Conservation (phyloP, 1,140 invertebrate species). For the Lepidurus packardi region DNA sequence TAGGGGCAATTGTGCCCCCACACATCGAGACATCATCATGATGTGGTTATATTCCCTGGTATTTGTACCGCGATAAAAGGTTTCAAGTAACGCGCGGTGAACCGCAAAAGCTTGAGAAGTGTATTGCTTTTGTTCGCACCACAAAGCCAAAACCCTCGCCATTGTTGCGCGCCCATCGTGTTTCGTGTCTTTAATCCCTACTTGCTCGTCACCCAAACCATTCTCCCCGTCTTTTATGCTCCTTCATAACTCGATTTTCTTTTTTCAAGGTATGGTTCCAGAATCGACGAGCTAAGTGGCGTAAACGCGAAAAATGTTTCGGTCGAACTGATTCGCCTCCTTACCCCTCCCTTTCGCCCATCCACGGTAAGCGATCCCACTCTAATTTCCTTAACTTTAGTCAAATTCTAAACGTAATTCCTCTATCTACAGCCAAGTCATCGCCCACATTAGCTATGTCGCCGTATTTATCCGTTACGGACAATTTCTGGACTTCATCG, state of each 20-base stretch:
- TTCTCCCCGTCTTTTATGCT: background rate
- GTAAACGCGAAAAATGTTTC: conserved; percentile 27
- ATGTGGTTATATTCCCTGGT: background rate
- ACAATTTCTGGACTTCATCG: background rate
- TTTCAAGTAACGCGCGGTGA: conserved; percentile 8
- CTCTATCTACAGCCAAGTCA: background rate
- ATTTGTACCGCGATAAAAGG: background rate
- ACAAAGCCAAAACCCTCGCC: background rate
- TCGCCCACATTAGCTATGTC: background rate
- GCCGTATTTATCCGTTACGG: background rate
- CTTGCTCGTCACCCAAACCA: background rate
- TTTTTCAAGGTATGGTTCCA: conserved; percentile 30
- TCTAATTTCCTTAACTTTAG: background rate
- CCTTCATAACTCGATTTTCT: background rate
- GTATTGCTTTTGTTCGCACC: background rate
- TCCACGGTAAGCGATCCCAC: background rate
- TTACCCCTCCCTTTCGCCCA: background rate
- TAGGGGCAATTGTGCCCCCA: background rate
- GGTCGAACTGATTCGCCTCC: conserved; percentile 26
- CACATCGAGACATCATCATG: background rate
- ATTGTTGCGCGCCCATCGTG: conserved; percentile 14
- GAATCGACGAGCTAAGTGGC: conserved; percentile 30
- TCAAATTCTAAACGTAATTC: background rate
- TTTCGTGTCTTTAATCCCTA: conserved; percentile 8
- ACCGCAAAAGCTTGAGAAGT: conserved; percentile 6